Percentiles rank a stretch among this genome's conserved stretches.
These are phyloP conservation scores for Xiphydria camelus DNA, from an alignment of 2,888 invertebrate species.

Conservation along the genomic window DNA sequence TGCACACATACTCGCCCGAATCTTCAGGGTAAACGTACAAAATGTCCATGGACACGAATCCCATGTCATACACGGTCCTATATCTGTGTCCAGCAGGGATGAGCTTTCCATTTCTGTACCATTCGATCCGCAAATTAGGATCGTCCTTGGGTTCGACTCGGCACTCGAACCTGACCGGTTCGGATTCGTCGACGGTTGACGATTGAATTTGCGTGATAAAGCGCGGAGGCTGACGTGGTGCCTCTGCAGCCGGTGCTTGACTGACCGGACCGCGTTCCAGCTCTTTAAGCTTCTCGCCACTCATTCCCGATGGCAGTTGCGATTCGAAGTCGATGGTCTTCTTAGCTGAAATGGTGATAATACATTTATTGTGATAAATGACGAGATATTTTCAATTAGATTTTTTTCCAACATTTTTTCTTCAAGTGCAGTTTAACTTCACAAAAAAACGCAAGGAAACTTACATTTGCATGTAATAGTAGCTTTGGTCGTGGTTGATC, in stretches of 20 bases:
- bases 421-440: too few species aligned
- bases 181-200: conserved; percentile 85
- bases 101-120: conserved; percentile 90
- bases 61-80: conserved; percentile 90
- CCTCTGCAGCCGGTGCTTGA: conserved; percentile 72
- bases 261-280: conserved; percentile 81
- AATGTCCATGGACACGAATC: conserved; percentile 90
- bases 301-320: conserved; percentile 90
- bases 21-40: conserved; percentile 92
- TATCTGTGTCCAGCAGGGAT: conserved; percentile 90
- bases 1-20: conserved; percentile 91
- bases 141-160: conserved; percentile 94
- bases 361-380: too few species aligned
- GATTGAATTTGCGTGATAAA: conserved; percentile 88
- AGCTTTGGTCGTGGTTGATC: conserved; percentile 88
- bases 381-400: too few species aligned
- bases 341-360: conserved; percentile 55
- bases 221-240: conserved; percentile 76
- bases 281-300: conserved; percentile 88
- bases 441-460: too few species aligned
- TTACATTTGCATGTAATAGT: conserved; percentile 84
- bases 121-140: conserved; percentile 87
- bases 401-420: neutral
- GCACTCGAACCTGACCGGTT: conserved; percentile 92
- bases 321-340: conserved; percentile 82